Evolutionary conservation across 2,888 invertebrate genomes (phyloP).

Genomic region (Lingula anatina): DNA sequence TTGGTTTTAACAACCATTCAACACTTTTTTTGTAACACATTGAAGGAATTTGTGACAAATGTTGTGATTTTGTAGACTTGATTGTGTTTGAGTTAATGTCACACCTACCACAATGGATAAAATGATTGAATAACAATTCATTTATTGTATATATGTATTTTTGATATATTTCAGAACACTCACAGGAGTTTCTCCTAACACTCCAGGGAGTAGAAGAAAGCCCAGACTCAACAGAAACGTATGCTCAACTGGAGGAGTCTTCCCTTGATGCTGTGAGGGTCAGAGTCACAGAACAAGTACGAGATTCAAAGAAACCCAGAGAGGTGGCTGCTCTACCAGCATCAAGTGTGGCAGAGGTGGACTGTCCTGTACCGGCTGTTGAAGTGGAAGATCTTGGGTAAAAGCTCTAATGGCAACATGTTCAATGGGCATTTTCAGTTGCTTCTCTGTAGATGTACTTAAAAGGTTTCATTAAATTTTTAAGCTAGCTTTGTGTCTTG

Average conservation of each 20-base stretch:
- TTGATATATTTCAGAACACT: constrained; percentile 4
- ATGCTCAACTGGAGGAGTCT: constrained; percentile 9
- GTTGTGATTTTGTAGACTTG: no score
- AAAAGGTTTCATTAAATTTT: no score
- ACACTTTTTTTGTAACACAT: no score
- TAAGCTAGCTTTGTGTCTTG: no score
- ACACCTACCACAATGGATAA: no score
- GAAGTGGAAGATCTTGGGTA: constrained; percentile 23
- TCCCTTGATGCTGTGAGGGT: constrained; percentile 10
- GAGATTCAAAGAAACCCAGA: constrained; percentile 8
- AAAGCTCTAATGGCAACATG: not conserved
- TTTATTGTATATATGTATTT: no score
- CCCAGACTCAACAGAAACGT: constrained; percentile 1
- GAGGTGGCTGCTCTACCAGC: constrained; percentile 23
- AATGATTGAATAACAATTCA: no score
- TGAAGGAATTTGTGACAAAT: no score
- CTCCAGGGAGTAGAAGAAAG: constrained; percentile 12
- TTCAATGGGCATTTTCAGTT: no score
- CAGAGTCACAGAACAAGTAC: constrained; percentile 7
- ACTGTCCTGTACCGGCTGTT: constrained; percentile 18
- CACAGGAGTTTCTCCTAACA: constrained; percentile 5
- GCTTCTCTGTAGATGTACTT: no score
- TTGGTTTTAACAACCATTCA: no score
- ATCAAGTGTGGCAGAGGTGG: constrained; percentile 21
- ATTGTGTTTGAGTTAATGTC: no score